Evolutionary conservation across 2,113 vertebrate species (phyloP).

Genomic region (Proteles cristata): DNA sequence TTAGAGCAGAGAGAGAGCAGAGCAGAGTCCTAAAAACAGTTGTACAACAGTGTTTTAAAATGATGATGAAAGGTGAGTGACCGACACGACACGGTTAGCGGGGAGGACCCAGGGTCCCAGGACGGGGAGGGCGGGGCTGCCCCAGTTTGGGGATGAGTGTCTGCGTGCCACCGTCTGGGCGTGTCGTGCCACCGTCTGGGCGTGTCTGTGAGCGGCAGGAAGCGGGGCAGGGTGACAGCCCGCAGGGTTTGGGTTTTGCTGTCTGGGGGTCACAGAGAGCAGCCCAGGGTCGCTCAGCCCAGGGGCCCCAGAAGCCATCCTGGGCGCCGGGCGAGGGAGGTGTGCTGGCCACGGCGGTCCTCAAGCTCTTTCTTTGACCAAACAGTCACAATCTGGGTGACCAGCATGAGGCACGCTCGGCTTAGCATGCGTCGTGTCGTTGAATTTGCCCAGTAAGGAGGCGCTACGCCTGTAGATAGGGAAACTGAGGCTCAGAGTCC

Average conservation of each 20-base stretch:
- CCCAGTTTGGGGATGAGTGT: not conserved
- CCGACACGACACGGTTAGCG: no score
- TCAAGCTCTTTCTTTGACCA: fast-evolving
- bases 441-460: fast-evolving
- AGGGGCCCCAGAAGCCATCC: not conserved
- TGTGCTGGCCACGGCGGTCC: fast-evolving
- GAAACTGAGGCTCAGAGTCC: not conserved
- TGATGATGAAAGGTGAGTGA: not conserved
- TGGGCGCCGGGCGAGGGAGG: not conserved
- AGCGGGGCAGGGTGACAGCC: not conserved
- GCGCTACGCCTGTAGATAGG: fast-evolving
- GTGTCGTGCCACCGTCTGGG: not conserved
- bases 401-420: not conserved
- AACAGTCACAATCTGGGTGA: fast-evolving
- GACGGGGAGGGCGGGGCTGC: not conserved
- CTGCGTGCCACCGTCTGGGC: not conserved
- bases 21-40: not conserved
- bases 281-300: not conserved
- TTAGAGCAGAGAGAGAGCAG: not conserved
- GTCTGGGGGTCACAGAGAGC: not conserved
- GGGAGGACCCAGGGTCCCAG: not conserved
- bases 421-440: fast-evolving
- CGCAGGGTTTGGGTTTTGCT: not conserved
- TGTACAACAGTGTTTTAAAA: not conserved
- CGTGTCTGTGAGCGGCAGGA: slow-evolving; percentile 46